Base-by-base conservation (phyloP, 1,140 invertebrate genomes). In the Marisa cornuarietis region DNA sequence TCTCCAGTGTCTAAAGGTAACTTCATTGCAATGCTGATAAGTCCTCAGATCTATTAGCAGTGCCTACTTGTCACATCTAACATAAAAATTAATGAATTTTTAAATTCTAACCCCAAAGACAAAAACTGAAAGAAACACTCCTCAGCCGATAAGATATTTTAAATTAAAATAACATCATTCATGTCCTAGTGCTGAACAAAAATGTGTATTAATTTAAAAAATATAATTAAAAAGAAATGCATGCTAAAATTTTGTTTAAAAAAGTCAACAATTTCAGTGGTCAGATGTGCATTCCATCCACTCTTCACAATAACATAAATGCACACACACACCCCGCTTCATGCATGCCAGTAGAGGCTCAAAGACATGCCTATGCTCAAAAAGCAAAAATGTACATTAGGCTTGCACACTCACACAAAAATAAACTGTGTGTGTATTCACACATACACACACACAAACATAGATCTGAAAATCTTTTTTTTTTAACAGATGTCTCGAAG, bases 401-500 rank as follows among this genome's bases (percentile, higher is more conserved):
- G 31, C 31, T 42, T 42, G 31, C 31, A 42, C 31, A 42, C 31
- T 42, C 6, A 42, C 31, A 42, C 2, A 42, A 6, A 42, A 42
- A 42, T 42, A 42, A 42, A 42, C 31, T 42, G 31, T 42, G 31
- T 42, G 31, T 14, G 52, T 14, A 75, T 49, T 2, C 51, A 75
- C n/a, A 8, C 58, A 75, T n/a, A n/a, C 58, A 58, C 72, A 75
- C 72, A 58, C 42, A 75, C 72, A 58, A 24, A 62, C 72, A 58
- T 49, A 75, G 16, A n/a, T 26, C 8, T 54, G 42, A 31, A 13
- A 73, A 20, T 14, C 24, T 51, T 18, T 26, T 24, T 54, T 26
- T 16, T 58, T 18, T 58, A 18, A 51, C 22, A 52, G 22, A 74
- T n/a, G 51, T 24, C 52, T 71, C 20, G 9, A 14, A 66, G 18